phyloP scores from a whole-genome alignment of 2,888 invertebrate species.

The Cantharis rufa region DNA sequence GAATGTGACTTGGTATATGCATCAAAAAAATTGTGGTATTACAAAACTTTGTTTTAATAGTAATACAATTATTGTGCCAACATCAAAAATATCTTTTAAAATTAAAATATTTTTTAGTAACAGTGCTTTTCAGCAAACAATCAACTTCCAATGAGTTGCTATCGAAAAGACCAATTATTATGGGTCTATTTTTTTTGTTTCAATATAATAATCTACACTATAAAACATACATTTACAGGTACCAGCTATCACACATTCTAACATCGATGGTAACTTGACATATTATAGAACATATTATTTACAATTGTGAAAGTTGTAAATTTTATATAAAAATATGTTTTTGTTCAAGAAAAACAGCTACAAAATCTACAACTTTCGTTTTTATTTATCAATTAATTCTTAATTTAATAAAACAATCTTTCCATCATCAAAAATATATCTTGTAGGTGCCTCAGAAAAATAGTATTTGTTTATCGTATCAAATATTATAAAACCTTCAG shows the following conservation, averaged over 20 bases:
- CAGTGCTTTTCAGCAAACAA: background rate
- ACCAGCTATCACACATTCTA: slow-evolving; percentile 48
- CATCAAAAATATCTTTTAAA: background rate
- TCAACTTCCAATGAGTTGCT: background rate
- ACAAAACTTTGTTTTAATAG: background rate
- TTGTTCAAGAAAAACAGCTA: slow-evolving; percentile 35
- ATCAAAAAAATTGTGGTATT: background rate
- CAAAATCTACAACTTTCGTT: slow-evolving; percentile 39
- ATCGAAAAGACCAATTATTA: background rate
- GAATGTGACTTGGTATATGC: background rate
- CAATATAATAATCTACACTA: background rate
- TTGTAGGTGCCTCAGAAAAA: slow-evolving; percentile 50
- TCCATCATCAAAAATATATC: slow-evolving; percentile 49
- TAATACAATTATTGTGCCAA: background rate
- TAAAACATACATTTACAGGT: slow-evolving; percentile 41
- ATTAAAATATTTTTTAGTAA: background rate
- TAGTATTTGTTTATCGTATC: slow-evolving; percentile 41
- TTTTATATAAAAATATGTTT: slow-evolving; percentile 36
- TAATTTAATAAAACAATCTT: slow-evolving; percentile 35
- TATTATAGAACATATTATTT: slow-evolving; percentile 34
- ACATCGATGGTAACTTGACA: slow-evolving; percentile 44
- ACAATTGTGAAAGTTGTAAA: slow-evolving; percentile 32
- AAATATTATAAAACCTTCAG: slow-evolving; percentile 44
- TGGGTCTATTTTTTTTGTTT: slow-evolving; percentile 10
- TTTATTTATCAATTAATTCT: slow-evolving; percentile 14